phyloP scores from a whole-genome alignment of 2,797 vertebrate genomes.

The Acomys russatus region DNA sequence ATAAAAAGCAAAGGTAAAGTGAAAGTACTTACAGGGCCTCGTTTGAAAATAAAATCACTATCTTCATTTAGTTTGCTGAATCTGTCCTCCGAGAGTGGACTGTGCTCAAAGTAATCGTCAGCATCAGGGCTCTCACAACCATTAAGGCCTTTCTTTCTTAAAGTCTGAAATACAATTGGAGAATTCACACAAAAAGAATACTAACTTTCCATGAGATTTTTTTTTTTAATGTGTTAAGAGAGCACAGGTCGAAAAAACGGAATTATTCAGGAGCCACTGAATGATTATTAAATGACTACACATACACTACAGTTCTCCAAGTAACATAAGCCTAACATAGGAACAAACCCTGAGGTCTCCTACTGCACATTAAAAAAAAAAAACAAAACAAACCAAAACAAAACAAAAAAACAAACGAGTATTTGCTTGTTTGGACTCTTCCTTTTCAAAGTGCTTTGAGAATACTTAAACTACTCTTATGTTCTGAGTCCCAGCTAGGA shows the following conservation, averaged over 20 bases:
- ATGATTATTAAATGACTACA: conserved; percentile 79
- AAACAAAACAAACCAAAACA: too few species aligned
- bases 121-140: conserved; percentile 99
- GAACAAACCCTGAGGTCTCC: conserved; percentile 25
- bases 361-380: conserved; percentile 65
- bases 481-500: background rate
- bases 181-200: conserved; percentile 95
- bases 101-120: conserved; percentile 99
- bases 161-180: conserved; percentile 99
- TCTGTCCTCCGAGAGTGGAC: conserved; percentile 99
- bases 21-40: conserved; percentile 99
- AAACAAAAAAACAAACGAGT: background rate
- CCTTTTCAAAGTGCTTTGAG: conserved; percentile 32
- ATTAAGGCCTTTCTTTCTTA: conserved; percentile 99
- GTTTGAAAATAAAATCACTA: conserved; percentile 99
- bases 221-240: conserved; percentile 76
- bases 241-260: conserved; percentile 83
- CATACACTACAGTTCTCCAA: conserved; percentile 75
- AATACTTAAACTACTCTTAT: background rate
- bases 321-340: conserved; percentile 55
- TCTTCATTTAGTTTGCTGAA: conserved; percentile 99
- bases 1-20: conserved; percentile 95
- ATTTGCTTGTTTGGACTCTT: conserved; percentile 35
- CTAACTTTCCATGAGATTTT: conserved; percentile 88
- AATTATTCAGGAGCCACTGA: conserved; percentile 86